phyloP scores from a whole-genome alignment of 1,140 invertebrate species.

The Campoletis sonorensis region DNA sequence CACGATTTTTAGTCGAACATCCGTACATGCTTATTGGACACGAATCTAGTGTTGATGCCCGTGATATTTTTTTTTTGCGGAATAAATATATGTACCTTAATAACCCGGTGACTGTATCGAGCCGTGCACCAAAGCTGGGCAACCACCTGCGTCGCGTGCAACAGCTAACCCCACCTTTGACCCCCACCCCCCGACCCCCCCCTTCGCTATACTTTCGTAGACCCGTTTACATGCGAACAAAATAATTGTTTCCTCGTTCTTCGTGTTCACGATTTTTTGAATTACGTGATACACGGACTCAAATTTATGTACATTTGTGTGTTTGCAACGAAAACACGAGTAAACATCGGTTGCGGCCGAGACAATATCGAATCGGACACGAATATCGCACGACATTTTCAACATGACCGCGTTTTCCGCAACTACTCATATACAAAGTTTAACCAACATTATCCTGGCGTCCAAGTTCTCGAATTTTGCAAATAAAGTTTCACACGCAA shows the following conservation, averaged over 20 bases:
- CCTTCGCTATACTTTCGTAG: too few species aligned
- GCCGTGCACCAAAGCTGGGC: constrained; percentile 48
- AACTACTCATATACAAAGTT: not conserved
- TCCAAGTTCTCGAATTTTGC: not conserved
- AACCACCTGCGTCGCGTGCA: constrained; percentile 61
- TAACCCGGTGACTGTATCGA: constrained; percentile 66
- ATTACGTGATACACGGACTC: constrained; percentile 1
- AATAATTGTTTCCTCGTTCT: constrained; percentile 49
- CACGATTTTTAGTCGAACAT: too few species aligned
- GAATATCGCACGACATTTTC: constrained; percentile 22
- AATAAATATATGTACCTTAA: constrained; percentile 56
- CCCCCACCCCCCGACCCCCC: constrained; percentile 41
- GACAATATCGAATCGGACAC: constrained; percentile 44
- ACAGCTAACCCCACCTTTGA: constrained; percentile 45
- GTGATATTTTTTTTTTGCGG: not conserved
- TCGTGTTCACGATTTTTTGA: not conserved
- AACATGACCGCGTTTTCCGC: not conserved
- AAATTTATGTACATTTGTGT: not conserved
- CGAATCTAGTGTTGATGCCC: not conserved
- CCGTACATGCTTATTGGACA: too few species aligned
- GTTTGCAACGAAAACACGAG: not conserved
- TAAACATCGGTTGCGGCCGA: constrained; percentile 34
- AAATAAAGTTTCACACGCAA: too few species aligned
- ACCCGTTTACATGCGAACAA: constrained; percentile 47
- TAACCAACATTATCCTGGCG: not conserved